These are phyloP conservation scores for Magallana angulata DNA, from an alignment of 1,140 invertebrate species.

Conservation along the genomic window DNA sequence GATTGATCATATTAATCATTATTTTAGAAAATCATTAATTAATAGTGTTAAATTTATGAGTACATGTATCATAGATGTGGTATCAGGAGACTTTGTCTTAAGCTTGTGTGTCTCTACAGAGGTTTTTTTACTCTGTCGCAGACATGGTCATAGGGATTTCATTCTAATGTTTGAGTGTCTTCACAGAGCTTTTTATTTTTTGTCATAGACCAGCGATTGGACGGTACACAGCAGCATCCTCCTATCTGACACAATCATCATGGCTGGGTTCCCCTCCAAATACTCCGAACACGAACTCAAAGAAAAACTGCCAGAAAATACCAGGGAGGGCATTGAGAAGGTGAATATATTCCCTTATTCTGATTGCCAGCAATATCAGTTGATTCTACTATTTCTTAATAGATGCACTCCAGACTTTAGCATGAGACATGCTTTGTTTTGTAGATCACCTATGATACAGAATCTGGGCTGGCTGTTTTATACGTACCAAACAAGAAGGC, in stretches of 20 bases:
- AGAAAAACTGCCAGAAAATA: slow-evolving; percentile 68
- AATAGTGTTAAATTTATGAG: neutral
- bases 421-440: slow-evolving; percentile 28
- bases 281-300: slow-evolving; percentile 65
- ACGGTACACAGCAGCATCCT: slow-evolving; percentile 72
- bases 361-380: too few relatives aligned
- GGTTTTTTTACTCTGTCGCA: slow-evolving; percentile 47
- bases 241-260: slow-evolving; percentile 71
- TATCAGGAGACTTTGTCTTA: too few relatives aligned
- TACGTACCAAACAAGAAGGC: slow-evolving; percentile 65
- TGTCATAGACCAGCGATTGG: slow-evolving; percentile 75
- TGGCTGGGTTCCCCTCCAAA: slow-evolving; percentile 75
- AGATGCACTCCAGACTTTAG: too few relatives aligned
- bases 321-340: slow-evolving; percentile 62
- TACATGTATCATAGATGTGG: neutral
- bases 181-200: neutral
- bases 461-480: slow-evolving; percentile 74
- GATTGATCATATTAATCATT: neutral
- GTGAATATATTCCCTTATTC: slow-evolving; percentile 54
- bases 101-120: neutral
- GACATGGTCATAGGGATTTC: slow-evolving; percentile 57
- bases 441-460: slow-evolving; percentile 72
- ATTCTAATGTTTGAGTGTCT: neutral
- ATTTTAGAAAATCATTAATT: neutral
- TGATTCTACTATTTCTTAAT: too few relatives aligned